Evolutionary conservation across 2,797 vertebrate species (phyloP).

Genomic region (Ispidina lecontei): DNA sequence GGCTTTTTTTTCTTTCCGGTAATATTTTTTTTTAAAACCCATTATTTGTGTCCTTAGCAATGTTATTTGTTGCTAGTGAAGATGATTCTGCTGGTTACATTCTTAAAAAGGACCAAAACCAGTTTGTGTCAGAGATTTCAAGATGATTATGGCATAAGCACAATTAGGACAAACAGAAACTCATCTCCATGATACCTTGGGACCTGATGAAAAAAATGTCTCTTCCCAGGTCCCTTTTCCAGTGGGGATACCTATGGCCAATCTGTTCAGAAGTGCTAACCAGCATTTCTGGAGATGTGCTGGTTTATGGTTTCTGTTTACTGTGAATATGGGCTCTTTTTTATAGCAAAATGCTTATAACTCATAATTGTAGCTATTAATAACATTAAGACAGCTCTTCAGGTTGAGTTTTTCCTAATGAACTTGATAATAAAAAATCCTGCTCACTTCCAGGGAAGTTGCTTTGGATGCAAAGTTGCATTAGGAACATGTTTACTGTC

Average conservation of each 20-base stretch:
- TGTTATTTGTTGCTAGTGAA: background rate
- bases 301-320: background rate
- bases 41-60: background rate
- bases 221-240: background rate
- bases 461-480: background rate
- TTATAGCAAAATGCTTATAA: background rate
- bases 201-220: background rate
- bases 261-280: background rate
- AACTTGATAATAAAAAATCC: background rate
- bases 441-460: background rate
- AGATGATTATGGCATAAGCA: background rate
- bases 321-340: background rate
- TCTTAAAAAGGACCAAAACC: background rate
- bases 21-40: background rate
- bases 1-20: background rate
- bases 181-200: background rate
- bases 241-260: background rate
- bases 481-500: background rate
- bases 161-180: background rate
- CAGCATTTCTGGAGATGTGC: background rate
- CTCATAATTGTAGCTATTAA: background rate
- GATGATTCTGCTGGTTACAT: background rate
- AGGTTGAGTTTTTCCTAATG: background rate
- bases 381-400: background rate
- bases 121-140: background rate